Conservation (phyloP, 2,113 vertebrate species). For the Sapayoa aenigma region DNA sequence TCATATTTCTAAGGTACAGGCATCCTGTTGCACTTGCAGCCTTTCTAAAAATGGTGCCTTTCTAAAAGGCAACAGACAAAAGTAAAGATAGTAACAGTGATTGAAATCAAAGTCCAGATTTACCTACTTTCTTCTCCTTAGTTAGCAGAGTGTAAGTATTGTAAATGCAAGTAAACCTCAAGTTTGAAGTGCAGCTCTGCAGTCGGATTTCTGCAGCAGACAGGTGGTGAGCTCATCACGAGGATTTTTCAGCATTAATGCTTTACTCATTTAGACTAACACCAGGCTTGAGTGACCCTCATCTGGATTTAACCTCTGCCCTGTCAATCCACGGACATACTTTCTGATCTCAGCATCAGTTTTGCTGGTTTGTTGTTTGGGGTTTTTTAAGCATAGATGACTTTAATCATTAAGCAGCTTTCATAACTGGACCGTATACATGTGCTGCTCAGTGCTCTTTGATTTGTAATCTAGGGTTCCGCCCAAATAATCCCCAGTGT, state of each 20-base stretch:
- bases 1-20: not conserved
- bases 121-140: not conserved
- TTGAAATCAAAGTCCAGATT: constrained; percentile 40
- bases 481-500: not conserved
- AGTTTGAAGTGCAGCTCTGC: not conserved
- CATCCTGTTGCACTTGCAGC: not conserved
- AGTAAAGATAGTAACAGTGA: not conserved
- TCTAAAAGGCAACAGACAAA: not conserved
- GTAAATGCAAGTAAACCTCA: not conserved
- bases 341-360: constrained; percentile 3
- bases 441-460: not conserved
- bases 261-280: constrained; percentile 53
- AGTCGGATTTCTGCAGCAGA: constrained; percentile 27
- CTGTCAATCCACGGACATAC: constrained; percentile 32
- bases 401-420: constrained; percentile 58
- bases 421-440: constrained; percentile 33
- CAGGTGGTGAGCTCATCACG: constrained; percentile 59
- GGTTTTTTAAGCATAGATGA: not conserved
- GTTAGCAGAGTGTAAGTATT: not conserved
- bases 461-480: constrained; percentile 45
- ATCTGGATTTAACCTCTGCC: constrained; percentile 64
- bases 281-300: constrained; percentile 57
- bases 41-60: not conserved
- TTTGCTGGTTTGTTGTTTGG: not conserved
- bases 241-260: constrained; percentile 48